These are phyloP conservation scores for Drosophila busckii DNA, from an alignment of 1,140 invertebrate genomes.

Conservation along the genomic window DNA sequence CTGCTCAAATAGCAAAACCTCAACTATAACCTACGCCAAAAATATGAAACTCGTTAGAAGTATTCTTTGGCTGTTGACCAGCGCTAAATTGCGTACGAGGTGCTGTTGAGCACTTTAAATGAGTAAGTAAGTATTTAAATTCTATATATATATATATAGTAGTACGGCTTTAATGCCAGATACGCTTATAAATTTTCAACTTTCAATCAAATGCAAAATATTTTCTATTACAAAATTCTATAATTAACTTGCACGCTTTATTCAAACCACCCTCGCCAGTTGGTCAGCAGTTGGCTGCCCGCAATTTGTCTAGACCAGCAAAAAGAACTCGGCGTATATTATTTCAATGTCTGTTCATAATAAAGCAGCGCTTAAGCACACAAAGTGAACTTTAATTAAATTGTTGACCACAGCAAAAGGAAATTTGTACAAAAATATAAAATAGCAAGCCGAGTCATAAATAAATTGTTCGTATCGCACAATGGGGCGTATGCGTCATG, in stretches of 20 bases:
- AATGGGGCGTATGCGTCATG: slow-evolving; percentile 32
- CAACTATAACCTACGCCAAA: slow-evolving; percentile 25
- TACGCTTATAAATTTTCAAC: too few species aligned
- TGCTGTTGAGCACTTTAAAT: too few species aligned
- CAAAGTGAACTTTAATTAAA: slow-evolving; percentile 64
- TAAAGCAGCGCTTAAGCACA: slow-evolving; percentile 11
- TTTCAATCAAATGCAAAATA: too few species aligned
- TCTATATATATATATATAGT: too few species aligned
- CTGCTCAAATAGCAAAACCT: slow-evolving; percentile 11
- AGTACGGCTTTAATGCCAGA: too few species aligned
- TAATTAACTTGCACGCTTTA: too few species aligned
- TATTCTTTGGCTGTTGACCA: slow-evolving; percentile 46
- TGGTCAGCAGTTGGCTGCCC: too few species aligned
- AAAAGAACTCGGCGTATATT: slow-evolving; percentile 46
- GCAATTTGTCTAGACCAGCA: slow-evolving; percentile 39
- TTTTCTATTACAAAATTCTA: too few species aligned
- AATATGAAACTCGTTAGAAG: slow-evolving; percentile 61
- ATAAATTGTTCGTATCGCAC: slow-evolving; percentile 39
- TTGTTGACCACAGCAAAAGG: slow-evolving; percentile 37
- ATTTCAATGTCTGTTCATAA: slow-evolving; percentile 44
- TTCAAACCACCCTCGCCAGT: too few species aligned
- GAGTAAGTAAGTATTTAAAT: too few species aligned
- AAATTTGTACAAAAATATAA: too few species aligned
- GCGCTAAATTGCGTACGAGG: background rate
- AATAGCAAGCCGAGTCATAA: slow-evolving; percentile 37